A percentile compares a stretch with the other conserved stretches of the same genome.
These are phyloP conservation scores for Saccopteryx bilineata DNA, from an alignment of 2,113 vertebrate genomes.

Conservation along the genomic window DNA sequence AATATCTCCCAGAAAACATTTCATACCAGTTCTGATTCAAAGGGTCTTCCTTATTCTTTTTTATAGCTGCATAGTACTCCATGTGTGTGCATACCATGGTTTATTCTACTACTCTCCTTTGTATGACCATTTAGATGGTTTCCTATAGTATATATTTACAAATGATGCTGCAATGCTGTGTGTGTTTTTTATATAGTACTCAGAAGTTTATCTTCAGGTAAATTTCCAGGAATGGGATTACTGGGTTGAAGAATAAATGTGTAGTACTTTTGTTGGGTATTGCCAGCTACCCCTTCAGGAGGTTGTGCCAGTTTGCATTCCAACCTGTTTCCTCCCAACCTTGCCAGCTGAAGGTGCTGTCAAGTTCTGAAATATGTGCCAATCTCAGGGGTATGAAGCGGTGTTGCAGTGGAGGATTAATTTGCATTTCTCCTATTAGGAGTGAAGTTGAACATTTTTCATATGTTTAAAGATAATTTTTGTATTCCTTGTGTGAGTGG, in stretches of 20 bases:
- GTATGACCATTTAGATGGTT: background rate
- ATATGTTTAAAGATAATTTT: slow-evolving; percentile 26
- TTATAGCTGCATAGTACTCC: background rate
- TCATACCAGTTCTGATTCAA: background rate
- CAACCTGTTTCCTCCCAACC: background rate
- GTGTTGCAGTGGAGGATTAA: background rate
- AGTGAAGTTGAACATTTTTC: background rate
- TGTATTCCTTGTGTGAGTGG: background rate
- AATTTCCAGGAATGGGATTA: background rate
- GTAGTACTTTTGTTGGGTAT: background rate
- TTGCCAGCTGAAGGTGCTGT: background rate
- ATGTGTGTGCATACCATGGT: fast-evolving
- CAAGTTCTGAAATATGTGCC: background rate
- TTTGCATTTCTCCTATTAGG: background rate
- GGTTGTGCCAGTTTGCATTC: too few relatives aligned
- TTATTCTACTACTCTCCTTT: background rate
- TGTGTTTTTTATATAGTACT: background rate
- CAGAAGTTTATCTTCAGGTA: background rate
- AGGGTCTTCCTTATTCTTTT: background rate
- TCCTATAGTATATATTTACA: background rate
- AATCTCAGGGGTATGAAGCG: background rate
- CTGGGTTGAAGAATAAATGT: background rate
- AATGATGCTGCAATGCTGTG: background rate
- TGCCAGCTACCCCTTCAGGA: background rate
- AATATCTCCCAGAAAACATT: background rate